Conservation (phyloP, 2,113 vertebrate genomes). For the Smithornis capensis region DNA sequence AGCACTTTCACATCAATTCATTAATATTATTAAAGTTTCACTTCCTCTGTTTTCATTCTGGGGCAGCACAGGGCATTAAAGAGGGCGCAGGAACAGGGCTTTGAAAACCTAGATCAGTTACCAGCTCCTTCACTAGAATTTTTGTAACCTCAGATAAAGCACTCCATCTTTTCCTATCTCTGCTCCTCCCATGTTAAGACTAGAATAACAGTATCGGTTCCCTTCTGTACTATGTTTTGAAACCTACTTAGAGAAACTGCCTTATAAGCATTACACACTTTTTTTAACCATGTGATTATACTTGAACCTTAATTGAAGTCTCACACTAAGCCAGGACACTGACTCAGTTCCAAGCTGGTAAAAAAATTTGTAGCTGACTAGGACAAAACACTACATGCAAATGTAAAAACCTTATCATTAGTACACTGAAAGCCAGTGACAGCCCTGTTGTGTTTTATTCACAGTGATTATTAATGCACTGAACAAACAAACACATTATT, state of each 20-base stretch:
- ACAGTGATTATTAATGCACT: background rate
- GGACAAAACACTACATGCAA: background rate
- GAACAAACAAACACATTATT: background rate
- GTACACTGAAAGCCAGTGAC: background rate
- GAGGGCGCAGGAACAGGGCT: background rate
- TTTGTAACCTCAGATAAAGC: background rate
- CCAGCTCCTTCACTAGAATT: background rate
- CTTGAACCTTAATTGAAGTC: background rate
- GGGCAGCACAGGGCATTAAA: background rate
- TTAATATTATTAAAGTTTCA: background rate
- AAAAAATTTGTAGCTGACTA: background rate
- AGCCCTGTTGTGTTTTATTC: background rate
- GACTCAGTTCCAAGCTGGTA: conserved; percentile 1
- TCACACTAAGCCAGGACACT: background rate
- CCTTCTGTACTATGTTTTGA: background rate
- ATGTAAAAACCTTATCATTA: background rate
- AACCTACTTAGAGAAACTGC: background rate
- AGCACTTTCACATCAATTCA: background rate
- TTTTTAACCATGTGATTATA: background rate
- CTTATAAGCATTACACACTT: background rate
- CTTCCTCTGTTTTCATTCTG: background rate
- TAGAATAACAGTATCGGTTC: background rate
- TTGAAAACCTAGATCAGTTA: background rate
- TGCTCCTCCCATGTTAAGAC: background rate
- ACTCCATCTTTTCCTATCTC: background rate